Evolutionary conservation across 1,140 invertebrate species (phyloP).

Genomic region (Ridgeia piscesae): DNA sequence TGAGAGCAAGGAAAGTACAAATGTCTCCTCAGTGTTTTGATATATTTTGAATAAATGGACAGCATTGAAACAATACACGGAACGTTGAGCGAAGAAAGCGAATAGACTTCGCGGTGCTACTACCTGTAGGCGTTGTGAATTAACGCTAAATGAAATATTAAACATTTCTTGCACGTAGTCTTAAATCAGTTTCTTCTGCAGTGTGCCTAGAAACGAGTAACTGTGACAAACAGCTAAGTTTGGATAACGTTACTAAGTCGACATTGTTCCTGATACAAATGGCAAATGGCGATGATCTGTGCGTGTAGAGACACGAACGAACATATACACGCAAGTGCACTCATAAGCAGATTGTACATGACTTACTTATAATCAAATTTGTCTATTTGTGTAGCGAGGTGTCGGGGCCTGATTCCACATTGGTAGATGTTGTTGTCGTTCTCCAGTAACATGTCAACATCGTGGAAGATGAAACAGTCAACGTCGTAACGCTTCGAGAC

Average conservation of each 20-base stretch:
- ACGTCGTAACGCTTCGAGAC: neutral
- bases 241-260: too few relatives aligned
- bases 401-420: neutral
- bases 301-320: neutral
- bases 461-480: conserved; percentile 6
- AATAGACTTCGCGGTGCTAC: neutral
- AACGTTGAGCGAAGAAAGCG: neutral
- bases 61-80: neutral
- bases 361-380: neutral
- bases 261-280: too few relatives aligned
- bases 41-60: neutral
- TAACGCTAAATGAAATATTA: neutral
- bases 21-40: neutral
- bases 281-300: neutral
- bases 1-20: neutral
- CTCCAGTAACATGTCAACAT: neutral
- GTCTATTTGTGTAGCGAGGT: neutral
- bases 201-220: neutral
- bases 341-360: neutral
- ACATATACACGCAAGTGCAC: neutral
- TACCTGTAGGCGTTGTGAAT: neutral
- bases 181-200: neutral
- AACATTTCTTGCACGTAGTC: neutral
- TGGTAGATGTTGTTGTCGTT: neutral
- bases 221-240: neutral